Evolutionary conservation across 2,113 vertebrate genomes (phyloP).

Genomic region (Thymallus thymallus): DNA sequence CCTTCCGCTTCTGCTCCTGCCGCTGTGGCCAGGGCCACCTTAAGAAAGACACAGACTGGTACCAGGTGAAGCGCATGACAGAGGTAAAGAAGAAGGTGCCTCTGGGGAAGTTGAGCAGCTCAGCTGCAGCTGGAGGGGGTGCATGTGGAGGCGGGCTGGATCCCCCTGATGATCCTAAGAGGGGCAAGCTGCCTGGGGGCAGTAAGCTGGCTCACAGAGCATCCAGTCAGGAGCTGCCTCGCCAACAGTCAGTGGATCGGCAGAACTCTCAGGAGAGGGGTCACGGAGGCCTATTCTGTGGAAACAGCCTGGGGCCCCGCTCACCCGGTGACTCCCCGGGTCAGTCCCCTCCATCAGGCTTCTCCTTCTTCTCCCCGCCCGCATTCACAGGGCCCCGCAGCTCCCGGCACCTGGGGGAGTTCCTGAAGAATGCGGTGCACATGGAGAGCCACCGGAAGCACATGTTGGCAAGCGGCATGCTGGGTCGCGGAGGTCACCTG

Average conservation of each 20-base stretch:
- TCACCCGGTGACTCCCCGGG: constrained; percentile 90
- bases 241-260: constrained; percentile 88
- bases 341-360: constrained; percentile 87
- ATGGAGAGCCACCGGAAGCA: constrained; percentile 89
- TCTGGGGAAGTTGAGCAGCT: constrained; percentile 33
- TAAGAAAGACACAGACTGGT: constrained; percentile 99
- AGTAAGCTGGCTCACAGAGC: constrained; percentile 79
- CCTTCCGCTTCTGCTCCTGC: constrained; percentile 97
- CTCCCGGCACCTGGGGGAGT: constrained; percentile 92
- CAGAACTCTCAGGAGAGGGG: constrained; percentile 91
- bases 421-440: constrained; percentile 92
- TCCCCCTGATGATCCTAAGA: constrained; percentile 83
- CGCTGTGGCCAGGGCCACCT: constrained; percentile 95
- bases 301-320: constrained; percentile 63
- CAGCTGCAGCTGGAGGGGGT: not conserved
- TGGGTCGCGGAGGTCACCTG: constrained; percentile 78
- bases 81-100: constrained; percentile 96
- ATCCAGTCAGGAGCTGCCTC: constrained; percentile 84
- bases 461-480: constrained; percentile 71
- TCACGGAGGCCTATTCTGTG: constrained; percentile 28
- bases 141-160: constrained; percentile 64
- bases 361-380: constrained; percentile 86
- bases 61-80: constrained; percentile 92
- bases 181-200: constrained; percentile 71
- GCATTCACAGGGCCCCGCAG: constrained; percentile 74